These are phyloP conservation scores for Osmoderma eremita DNA, from an alignment of 2,888 invertebrate genomes.

Conservation along the genomic window DNA sequence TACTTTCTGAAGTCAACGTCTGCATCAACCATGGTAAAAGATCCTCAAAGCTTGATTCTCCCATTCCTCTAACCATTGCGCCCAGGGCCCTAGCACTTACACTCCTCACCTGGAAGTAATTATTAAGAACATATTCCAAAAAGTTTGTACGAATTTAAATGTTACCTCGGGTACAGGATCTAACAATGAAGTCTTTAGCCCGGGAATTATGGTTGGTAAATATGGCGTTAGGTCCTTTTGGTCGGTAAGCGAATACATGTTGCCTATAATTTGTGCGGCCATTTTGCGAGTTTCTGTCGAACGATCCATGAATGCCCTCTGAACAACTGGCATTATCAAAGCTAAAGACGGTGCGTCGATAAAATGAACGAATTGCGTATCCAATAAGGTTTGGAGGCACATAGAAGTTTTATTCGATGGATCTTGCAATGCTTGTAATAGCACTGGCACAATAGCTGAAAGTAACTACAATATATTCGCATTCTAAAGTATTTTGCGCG, in stretches of 20 bases:
- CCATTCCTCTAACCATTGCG: constrained; percentile 98
- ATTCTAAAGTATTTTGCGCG: not conserved
- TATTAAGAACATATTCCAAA: too few relatives aligned
- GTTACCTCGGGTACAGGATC: constrained; percentile 96
- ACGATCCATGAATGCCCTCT: constrained; percentile 96
- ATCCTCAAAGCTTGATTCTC: constrained; percentile 95
- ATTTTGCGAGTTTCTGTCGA: constrained; percentile 98
- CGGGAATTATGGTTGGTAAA: constrained; percentile 94
- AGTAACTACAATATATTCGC: constrained; percentile 3
- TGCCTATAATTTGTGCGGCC: constrained; percentile 99
- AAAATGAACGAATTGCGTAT: constrained; percentile 98
- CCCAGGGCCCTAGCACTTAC: constrained; percentile 96
- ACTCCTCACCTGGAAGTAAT: constrained; percentile 75
- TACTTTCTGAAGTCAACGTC: constrained; percentile 93
- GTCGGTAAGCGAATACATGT: constrained; percentile 99
- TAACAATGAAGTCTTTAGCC: constrained; percentile 91
- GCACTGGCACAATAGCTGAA: constrained; percentile 83
- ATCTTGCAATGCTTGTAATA: constrained; percentile 92
- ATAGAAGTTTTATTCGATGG: constrained; percentile 94
- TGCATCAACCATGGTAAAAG: constrained; percentile 98
- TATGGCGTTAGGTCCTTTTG: constrained; percentile 98
- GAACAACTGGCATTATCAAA: constrained; percentile 98
- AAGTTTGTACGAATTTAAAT: not conserved
- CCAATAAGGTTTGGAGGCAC: constrained; percentile 92
- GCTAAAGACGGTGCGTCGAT: constrained; percentile 99